Evolutionary conservation across 2,888 invertebrate species (phyloP).

Genomic region (Plebejus melissa): DNA sequence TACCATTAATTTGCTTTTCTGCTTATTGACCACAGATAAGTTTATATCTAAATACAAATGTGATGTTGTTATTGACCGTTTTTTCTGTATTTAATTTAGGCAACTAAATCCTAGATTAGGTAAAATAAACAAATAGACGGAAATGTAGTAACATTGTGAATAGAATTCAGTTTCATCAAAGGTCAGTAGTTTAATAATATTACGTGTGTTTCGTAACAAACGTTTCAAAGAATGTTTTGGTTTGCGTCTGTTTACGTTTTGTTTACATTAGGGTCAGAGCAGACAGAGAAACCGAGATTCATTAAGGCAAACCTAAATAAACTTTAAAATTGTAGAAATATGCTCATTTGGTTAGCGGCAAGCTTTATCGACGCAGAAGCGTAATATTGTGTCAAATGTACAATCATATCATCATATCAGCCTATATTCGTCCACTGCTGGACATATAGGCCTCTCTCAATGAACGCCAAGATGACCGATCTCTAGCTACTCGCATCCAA

Average conservation of each 20-base stretch:
- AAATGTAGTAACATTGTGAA: slow-evolving; percentile 7
- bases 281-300: background rate
- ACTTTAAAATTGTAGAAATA: too few species aligned
- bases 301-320: background rate
- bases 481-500: too few species aligned
- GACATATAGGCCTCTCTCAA: too few species aligned
- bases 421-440: too few species aligned
- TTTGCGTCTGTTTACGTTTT: slow-evolving; percentile 11
- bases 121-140: background rate
- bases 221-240: slow-evolving; percentile 19
- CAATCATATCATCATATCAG: too few species aligned
- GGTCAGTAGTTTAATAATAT: slow-evolving; percentile 32
- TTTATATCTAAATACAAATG: background rate
- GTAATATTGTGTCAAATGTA: too few species aligned
- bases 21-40: background rate
- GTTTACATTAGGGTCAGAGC: slow-evolving; percentile 7
- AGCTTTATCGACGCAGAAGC: too few species aligned
- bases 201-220: slow-evolving; percentile 33
- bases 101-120: background rate
- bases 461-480: too few species aligned
- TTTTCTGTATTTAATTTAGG: background rate
- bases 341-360: too few species aligned
- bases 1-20: too few species aligned
- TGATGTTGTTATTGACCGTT: background rate
- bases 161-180: slow-evolving; percentile 28